Base-by-base conservation (phyloP, 2,113 vertebrate species). In the Neoarius graeffei region DNA sequence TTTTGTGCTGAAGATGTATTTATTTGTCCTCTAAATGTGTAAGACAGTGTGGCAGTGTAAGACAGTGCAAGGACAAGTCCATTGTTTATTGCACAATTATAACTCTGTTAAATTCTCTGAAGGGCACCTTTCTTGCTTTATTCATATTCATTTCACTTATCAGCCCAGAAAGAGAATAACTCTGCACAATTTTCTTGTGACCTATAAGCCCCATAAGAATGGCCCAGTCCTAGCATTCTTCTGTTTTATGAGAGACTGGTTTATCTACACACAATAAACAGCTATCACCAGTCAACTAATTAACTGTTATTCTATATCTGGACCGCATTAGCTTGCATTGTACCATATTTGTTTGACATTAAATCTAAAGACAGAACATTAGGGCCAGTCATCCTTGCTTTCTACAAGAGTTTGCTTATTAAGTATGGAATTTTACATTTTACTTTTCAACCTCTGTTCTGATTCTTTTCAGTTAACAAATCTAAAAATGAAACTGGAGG, bases 401-500 rank as follows among this genome's bases (percentile, higher is more conserved):
- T 52, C 23, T n/a, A 52, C 42, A 76, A 17, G 1, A 85, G 10
- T 76, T 35, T 83, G 59, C 67, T 64, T 91, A 71, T 69, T 27
- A 30, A n/a, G 4, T 62, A 50, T 27, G 71, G 6, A 23, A 83
- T 77, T 69, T 27, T 69, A 30, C 27, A 42, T 73, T 88, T 62
- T 71, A 83, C 15, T 74, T 87, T 30, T 80, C 7, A 42, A 42
- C 8, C n/a, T 80, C 14, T 82, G 20, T 0, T 59, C 50, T 62
- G 91, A 62, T 67, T 92, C 23, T 90, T 93, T 96, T 89, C 89
- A 99, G 97, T 85, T 96, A 59, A 94, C 90, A 88, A 95, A 92
- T 90, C 90, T 97, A 89, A 96, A 91, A 93, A 96, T 95, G 90
- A 96, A 97, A 91, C 14, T 96, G 88, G 96, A 97, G 94, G 94